phyloP scores from a whole-genome alignment of 2,797 vertebrate species.

The Macropodus opercularis region DNA sequence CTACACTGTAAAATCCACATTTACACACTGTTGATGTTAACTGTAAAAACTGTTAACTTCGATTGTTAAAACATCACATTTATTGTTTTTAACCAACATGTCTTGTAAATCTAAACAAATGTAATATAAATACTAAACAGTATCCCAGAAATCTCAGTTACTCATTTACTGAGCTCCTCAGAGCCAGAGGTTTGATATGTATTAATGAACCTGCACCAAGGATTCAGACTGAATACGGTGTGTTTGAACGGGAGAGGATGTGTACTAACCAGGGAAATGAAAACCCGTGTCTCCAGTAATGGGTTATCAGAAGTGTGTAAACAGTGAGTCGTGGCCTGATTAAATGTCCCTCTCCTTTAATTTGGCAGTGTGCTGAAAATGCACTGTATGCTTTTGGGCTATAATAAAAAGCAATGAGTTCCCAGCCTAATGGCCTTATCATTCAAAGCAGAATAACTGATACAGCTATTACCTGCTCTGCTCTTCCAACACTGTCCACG shows the following conservation, averaged over 20 bases:
- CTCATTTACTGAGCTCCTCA: constrained; percentile 28
- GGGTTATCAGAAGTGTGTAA: constrained; percentile 45
- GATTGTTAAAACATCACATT: too few relatives aligned
- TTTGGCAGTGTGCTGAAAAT: constrained; percentile 31
- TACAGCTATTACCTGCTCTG: constrained; percentile 3
- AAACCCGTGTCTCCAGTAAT: neutral
- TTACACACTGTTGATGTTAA: too few relatives aligned
- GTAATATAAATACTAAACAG: neutral
- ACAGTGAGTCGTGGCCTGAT: constrained; percentile 61
- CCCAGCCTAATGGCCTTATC: constrained; percentile 28
- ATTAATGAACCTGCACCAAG: constrained; percentile 14
- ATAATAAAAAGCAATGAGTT: constrained; percentile 35
- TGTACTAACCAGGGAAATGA: constrained; percentile 16
- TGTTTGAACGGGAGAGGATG: constrained; percentile 35
- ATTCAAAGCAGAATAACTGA: constrained; percentile 30
- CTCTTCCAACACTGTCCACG: constrained; percentile 3
- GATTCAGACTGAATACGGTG: constrained; percentile 3
- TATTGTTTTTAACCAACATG: rapidly evolving
- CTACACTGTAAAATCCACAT: too few relatives aligned
- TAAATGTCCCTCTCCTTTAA: constrained; percentile 28
- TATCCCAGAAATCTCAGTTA: constrained; percentile 20
- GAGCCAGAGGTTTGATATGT: constrained; percentile 30
- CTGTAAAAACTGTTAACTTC: too few relatives aligned
- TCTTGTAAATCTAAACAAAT: neutral
- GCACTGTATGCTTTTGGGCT: constrained; percentile 26